phyloP scores from a whole-genome alignment of 1,140 invertebrate species.

The Dendrolimus kikuchii region DNA sequence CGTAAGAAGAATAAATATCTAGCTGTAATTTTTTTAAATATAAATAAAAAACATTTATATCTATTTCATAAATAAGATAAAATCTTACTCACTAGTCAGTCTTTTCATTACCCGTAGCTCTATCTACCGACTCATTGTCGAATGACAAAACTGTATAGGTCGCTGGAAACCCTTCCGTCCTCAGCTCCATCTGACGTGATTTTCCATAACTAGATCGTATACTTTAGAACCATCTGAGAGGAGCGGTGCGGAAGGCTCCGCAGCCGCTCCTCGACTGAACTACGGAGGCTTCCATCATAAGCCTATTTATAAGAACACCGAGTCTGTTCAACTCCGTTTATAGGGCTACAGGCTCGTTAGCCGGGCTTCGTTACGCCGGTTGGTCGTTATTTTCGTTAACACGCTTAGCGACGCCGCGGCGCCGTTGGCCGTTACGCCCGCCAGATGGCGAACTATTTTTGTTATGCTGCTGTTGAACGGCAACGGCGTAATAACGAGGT shows the following conservation, averaged over 20 bases:
- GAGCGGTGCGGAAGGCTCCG: conserved; percentile 45
- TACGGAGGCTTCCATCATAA: conserved; percentile 28
- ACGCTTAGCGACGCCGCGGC: conserved; percentile 10
- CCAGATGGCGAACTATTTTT: conserved; percentile 39
- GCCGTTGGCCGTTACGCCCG: conserved; percentile 21
- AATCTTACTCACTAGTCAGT: conserved; percentile 18
- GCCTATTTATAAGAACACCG: too few species aligned
- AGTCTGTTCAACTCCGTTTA: too few species aligned
- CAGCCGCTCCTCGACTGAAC: conserved; percentile 37
- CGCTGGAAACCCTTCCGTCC: conserved; percentile 14
- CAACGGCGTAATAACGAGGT: conserved; percentile 3
- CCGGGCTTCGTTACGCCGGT: conserved; percentile 28
- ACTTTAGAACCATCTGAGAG: conserved; percentile 37
- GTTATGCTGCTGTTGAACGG: not conserved
- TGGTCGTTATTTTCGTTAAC: conserved; percentile 45
- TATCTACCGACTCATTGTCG: conserved; percentile 28
- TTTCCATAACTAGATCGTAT: conserved; percentile 22
- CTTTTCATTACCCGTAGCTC: conserved; percentile 27
- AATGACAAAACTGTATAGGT: conserved; percentile 13
- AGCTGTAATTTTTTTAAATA: too few species aligned
- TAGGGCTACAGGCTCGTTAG: conserved; percentile 13
- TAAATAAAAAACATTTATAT: not conserved
- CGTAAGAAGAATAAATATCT: too few species aligned
- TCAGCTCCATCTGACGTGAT: conserved; percentile 38
- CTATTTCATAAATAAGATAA: not conserved